A percentile compares a stretch with the other conserved stretches of the same genome.
These are phyloP conservation scores for Bubo scandiacus DNA, from an alignment of 2,113 vertebrate species.

Conservation along the genomic window DNA sequence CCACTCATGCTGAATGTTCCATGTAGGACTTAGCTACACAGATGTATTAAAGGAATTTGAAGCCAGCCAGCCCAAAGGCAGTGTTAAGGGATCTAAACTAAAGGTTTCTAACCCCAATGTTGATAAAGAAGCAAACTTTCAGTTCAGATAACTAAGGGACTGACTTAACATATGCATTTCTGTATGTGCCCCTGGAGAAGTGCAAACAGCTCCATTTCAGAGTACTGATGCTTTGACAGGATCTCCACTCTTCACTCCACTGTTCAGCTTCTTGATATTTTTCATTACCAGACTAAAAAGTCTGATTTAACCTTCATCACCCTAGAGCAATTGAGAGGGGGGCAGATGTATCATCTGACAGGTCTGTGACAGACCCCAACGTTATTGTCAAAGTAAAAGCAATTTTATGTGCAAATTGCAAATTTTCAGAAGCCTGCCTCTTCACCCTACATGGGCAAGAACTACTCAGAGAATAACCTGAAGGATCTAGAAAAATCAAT, in stretches of 20 bases:
- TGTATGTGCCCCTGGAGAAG: accelerated
- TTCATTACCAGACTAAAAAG: not conserved
- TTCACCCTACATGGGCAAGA: accelerated
- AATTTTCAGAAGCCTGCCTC: not conserved
- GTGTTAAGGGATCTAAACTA: not conserved
- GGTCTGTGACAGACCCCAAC: not conserved
- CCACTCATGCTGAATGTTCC: accelerated
- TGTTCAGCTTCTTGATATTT: too few species aligned
- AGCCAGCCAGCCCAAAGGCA: not conserved
- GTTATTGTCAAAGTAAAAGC: accelerated
- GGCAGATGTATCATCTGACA: accelerated
- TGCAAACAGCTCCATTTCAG: accelerated
- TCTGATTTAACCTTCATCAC: not conserved
- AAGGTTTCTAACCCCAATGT: not conserved
- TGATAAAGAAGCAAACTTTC: not conserved
- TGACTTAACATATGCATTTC: accelerated
- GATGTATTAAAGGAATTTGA: too few species aligned
- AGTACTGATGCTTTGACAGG: accelerated
- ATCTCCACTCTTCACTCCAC: not conserved
- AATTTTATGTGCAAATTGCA: accelerated
- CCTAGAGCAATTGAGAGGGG: accelerated
- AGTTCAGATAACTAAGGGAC: not conserved
- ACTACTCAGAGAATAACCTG: not conserved
- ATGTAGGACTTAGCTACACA: accelerated
- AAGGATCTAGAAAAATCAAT: not conserved